Percentiles rank a stretch among this genome's conserved stretches.
These are phyloP conservation scores for Julus scandinavius DNA, from an alignment of 2,888 invertebrate species.

Conservation along the genomic window DNA sequence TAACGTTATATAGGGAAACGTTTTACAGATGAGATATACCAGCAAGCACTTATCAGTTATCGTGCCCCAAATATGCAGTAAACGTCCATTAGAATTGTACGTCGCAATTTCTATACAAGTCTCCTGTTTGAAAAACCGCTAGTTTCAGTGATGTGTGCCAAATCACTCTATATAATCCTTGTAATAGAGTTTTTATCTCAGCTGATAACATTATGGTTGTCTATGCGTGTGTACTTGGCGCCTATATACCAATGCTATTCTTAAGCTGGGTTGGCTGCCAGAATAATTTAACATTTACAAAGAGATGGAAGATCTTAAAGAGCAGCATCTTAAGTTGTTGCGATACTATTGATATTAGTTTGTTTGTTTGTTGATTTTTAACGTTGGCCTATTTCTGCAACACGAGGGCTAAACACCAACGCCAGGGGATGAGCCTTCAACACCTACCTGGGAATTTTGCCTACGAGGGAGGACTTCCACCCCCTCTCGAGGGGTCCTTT, in stretches of 20 bases:
- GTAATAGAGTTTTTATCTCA: slow-evolving; percentile 30
- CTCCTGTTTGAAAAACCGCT: background rate
- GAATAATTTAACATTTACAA: slow-evolving; percentile 24
- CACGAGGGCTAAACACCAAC: too few species aligned
- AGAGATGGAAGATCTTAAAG: background rate
- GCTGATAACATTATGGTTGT: slow-evolving; percentile 9
- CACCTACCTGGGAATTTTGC: too few species aligned
- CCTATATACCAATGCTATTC: background rate
- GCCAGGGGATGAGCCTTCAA: too few species aligned
- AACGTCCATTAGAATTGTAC: background rate
- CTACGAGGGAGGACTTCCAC: too few species aligned
- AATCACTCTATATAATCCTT: slow-evolving; percentile 16
- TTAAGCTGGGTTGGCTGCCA: slow-evolving; percentile 9
- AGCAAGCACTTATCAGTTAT: slow-evolving; percentile 1
- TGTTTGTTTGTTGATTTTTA: too few species aligned
- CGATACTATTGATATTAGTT: too few species aligned
- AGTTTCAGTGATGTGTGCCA: slow-evolving; percentile 27
- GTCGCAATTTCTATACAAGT: background rate
- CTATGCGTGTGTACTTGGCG: background rate
- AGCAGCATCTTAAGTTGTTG: too few species aligned
- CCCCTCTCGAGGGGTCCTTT: too few species aligned
- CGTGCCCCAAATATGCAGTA: background rate
- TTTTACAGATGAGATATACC: background rate
- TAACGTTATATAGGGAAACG: background rate
- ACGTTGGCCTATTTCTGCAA: too few species aligned